These are phyloP conservation scores for Jaculus jaculus DNA, from an alignment of 2,113 vertebrate genomes.

Conservation along the genomic window DNA sequence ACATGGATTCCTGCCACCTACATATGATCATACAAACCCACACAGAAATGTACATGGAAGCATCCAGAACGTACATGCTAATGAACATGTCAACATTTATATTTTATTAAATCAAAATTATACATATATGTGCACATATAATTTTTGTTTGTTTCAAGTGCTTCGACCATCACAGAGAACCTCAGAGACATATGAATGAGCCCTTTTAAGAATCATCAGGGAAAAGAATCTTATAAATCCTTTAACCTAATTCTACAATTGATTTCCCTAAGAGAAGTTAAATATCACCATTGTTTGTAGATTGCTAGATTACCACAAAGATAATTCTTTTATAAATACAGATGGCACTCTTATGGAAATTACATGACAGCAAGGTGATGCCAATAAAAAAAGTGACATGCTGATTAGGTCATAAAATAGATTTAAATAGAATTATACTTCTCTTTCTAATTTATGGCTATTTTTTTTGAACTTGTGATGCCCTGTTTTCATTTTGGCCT, in stretches of 20 bases:
- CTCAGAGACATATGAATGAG: slow-evolving; percentile 62
- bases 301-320: slow-evolving; percentile 87
- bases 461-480: slow-evolving; percentile 81
- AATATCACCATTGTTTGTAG: slow-evolving; percentile 89
- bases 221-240: slow-evolving; percentile 83
- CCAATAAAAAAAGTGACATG: slow-evolving; percentile 84
- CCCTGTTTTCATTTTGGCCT: slow-evolving; percentile 77
- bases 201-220: slow-evolving; percentile 76
- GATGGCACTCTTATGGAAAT: slow-evolving; percentile 89
- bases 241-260: slow-evolving; percentile 85
- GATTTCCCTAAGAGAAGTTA: slow-evolving; percentile 88
- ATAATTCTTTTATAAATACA: slow-evolving; percentile 91
- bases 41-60: slow-evolving; percentile 57
- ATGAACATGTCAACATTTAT: slow-evolving; percentile 3
- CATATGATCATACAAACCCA: neutral
- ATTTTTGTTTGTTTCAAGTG: slow-evolving; percentile 58
- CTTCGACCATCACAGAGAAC: slow-evolving; percentile 31
- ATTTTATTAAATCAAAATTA: slow-evolving; percentile 81
- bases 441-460: slow-evolving; percentile 83
- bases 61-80: slow-evolving; percentile 54
- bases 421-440: slow-evolving; percentile 79
- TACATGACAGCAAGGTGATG: slow-evolving; percentile 87
- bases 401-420: slow-evolving; percentile 87
- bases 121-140: neutral
- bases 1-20: too few species aligned